Percentiles rank a stretch among this genome's conserved stretches.
Evolutionary conservation across 2,113 vertebrate genomes (phyloP).

Genomic region (Chionis minor): DNA sequence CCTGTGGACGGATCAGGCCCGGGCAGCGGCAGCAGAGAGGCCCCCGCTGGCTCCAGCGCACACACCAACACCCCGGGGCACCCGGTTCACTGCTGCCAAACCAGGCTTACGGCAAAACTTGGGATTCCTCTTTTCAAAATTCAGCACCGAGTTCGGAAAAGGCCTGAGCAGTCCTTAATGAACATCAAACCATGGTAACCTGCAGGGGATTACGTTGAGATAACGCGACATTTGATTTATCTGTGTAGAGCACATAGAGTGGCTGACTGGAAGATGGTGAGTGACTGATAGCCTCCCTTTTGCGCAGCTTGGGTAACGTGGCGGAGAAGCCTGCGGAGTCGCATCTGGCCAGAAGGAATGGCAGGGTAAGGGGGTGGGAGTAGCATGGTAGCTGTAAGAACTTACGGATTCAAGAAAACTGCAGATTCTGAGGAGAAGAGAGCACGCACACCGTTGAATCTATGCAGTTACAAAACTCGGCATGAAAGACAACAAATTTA

Average conservation of each 20-base stretch:
- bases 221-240: neutral
- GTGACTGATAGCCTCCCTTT: neutral
- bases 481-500: neutral
- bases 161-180: neutral
- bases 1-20: neutral
- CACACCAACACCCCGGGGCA: too few relatives aligned
- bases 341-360: neutral
- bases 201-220: neutral
- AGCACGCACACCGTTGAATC: rapidly evolving
- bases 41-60: neutral
- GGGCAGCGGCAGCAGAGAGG: neutral
- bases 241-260: neutral
- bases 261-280: neutral
- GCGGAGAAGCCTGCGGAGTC: neutral
- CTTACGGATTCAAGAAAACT: neutral
- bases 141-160: neutral
- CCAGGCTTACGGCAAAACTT: neutral
- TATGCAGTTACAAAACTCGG: neutral
- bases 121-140: neutral
- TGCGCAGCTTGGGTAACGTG: neutral
- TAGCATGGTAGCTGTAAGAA: neutral
- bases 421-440: neutral
- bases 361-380: neutral
- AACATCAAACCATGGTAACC: neutral
- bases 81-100: too few relatives aligned